Evolutionary conservation across 2,797 vertebrate species (phyloP).

Genomic region (Anableps anableps): DNA sequence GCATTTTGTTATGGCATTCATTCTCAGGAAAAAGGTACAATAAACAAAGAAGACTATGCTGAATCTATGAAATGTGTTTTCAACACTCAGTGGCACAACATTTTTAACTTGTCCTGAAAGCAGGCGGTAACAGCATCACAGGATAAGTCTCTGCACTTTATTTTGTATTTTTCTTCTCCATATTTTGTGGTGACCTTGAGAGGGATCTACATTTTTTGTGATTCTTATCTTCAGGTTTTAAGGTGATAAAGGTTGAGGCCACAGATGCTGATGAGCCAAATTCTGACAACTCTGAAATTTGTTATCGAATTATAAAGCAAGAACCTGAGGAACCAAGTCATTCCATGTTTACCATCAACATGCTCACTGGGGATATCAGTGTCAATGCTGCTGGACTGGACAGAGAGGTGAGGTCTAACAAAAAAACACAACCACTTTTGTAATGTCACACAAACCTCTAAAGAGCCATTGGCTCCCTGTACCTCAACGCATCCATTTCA

Average conservation of each 20-base stretch:
- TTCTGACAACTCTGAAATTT: slow-evolving; percentile 77
- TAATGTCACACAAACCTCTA: background rate
- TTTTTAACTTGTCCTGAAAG: too few species aligned
- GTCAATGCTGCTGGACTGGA: rapidly evolving
- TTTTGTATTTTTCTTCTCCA: background rate
- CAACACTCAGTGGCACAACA: too few species aligned
- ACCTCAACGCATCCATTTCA: too few species aligned
- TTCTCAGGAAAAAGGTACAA: background rate
- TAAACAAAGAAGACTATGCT: background rate
- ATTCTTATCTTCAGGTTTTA: slow-evolving; percentile 73
- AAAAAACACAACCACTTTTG: background rate
- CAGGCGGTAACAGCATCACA: too few species aligned
- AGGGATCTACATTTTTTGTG: background rate
- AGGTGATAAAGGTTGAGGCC: slow-evolving; percentile 84
- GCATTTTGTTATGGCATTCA: background rate
- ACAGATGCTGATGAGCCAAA: slow-evolving; percentile 79
- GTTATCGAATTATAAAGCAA: slow-evolving; percentile 76
- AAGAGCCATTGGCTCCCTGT: too few species aligned
- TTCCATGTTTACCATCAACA: slow-evolving; percentile 70
- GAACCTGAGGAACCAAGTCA: background rate
- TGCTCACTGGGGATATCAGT: slow-evolving; percentile 67
- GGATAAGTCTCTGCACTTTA: background rate
- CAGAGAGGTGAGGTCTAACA: background rate
- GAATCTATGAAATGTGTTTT: background rate
- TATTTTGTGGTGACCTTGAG: background rate